Evolutionary conservation across 2,113 vertebrate species (phyloP), one percentile per base, ranked within the genome.

Genomic region (Columba janthina): DNA sequence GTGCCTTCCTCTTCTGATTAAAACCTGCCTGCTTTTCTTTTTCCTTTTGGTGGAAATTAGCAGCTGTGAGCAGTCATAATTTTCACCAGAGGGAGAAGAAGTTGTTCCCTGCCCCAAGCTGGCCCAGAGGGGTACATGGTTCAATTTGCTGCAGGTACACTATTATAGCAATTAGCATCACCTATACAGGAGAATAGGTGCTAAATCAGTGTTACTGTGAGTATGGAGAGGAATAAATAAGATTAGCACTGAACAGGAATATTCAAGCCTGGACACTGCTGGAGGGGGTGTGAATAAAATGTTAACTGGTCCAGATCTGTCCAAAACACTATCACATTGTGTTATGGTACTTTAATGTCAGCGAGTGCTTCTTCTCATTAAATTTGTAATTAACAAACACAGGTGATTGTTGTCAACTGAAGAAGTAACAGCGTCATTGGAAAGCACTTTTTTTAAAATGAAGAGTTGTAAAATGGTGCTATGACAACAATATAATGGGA

Each of bases 61-160:
- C 2, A 4, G 14, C 50, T 5, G 14, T 89, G 62, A 95, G 65
- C 65, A 48, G 32, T 26, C 29, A 22, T 38, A 51, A 66, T 77
- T 86, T 77, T 77, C 34, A 42, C 15, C 54, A 50, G 48, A 57
- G 54, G 20, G 38, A 83, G 40, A 78, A 54, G 56, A 8, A 78
- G 11, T 38, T 0, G 0, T 85, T 85, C 48, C 22, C 34, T 5
- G 5, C 25, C 25, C 46, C 15, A 51, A 2, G 44, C 53, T 36
- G 32, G 84, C 57, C 38, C 1, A 0, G 29, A 9, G 11, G 36
- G 8, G 6, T 76, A 5, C 4, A 7, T 31, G 25, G 53, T 44
- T 89, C 73, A 65, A 20, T 72, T 71, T 84, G 32, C 65, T 90
- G 51, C 89, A 81, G 53, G 48, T 48, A 9, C 44, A 16, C 18